Evolutionary conservation across 2,113 vertebrate genomes (phyloP), one percentile per base, ranked within the genome.

Genomic region (Phalacrocorax brasilianus): DNA sequence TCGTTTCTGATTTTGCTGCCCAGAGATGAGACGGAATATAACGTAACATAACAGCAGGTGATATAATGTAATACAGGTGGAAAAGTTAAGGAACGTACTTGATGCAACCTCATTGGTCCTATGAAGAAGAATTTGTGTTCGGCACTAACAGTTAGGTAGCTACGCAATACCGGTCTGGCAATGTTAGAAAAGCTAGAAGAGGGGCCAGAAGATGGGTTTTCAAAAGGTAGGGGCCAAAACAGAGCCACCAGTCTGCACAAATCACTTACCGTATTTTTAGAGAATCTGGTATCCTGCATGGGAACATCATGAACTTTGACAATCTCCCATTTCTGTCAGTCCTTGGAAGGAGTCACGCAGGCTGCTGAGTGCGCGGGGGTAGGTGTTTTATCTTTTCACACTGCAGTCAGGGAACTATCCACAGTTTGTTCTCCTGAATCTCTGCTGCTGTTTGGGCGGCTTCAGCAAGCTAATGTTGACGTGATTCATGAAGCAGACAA

Each of bases 391-490:
- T 40, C 33, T 70, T 33, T 22, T 17, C 38, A 22, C 55, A 5
- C 26, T 27, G 13, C 45, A 19, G 42, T 30, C 33, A 5, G 52
- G 65, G 66, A 73, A 16, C n/a, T 40, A 12, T 8, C 21, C 27
- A 16, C 40, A 33, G 11, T 32, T 56, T 32, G 42, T 30, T 62
- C 47, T 61, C 7, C 42, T 45, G 14, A 68, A 53, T 33, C 45
- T 33, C 11, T 47, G 56, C 50, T 80, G 44, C 42, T 55, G 0
- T 30, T 55, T 40, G 32, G 20, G 28, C 71, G 32, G 47, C 71
- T 61, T 66, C 81, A 62, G 28, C 35, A 47, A 49, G 28, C 53
- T 18, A n/a, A 21, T 0, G 2, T 2, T 30, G 35, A 9, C 0
- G 5, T 73, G 52, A 23, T 52, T 52, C 22, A 7, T 62, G 55